Evolutionary conservation across 1,140 invertebrate species (phyloP).

Genomic region (Ylistrum balloti): DNA sequence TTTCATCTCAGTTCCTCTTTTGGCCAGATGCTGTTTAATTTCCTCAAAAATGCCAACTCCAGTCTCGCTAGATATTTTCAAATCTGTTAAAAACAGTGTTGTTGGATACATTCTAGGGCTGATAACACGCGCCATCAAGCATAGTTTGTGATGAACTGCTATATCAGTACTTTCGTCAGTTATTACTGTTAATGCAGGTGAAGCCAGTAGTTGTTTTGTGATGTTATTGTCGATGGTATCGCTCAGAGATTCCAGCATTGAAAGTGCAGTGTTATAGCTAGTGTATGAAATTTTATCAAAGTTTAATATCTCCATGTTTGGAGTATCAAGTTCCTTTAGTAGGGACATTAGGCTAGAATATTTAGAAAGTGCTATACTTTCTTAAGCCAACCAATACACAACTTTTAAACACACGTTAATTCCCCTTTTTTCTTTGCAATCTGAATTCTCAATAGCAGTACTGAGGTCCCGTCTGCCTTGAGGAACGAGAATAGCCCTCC

Average conservation of each 20-base stretch:
- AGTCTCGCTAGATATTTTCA: constrained; percentile 40
- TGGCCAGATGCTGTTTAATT: neutral
- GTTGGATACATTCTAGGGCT: constrained; percentile 46
- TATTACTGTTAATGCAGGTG: constrained; percentile 40
- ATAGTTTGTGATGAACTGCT: constrained; percentile 52
- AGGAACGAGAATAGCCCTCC: neutral
- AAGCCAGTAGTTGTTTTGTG: neutral
- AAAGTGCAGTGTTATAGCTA: neutral
- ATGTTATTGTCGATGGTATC: neutral
- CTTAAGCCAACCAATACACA: neutral
- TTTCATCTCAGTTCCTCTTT: neutral
- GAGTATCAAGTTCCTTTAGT: neutral
- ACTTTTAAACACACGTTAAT: neutral
- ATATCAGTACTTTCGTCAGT: constrained; percentile 56
- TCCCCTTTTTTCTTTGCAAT: neutral
- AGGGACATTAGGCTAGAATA: neutral
- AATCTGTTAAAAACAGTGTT: constrained; percentile 51
- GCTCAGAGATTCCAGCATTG: neutral
- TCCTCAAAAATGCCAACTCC: constrained; percentile 45
- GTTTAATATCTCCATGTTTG: neutral
- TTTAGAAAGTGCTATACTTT: neutral
- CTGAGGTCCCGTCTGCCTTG: neutral
- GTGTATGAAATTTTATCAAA: neutral
- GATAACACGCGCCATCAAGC: constrained; percentile 44
- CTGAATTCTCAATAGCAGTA: neutral